These are phyloP conservation scores for Calidris pygmaea DNA, from an alignment of 2,113 vertebrate genomes.

Conservation along the genomic window DNA sequence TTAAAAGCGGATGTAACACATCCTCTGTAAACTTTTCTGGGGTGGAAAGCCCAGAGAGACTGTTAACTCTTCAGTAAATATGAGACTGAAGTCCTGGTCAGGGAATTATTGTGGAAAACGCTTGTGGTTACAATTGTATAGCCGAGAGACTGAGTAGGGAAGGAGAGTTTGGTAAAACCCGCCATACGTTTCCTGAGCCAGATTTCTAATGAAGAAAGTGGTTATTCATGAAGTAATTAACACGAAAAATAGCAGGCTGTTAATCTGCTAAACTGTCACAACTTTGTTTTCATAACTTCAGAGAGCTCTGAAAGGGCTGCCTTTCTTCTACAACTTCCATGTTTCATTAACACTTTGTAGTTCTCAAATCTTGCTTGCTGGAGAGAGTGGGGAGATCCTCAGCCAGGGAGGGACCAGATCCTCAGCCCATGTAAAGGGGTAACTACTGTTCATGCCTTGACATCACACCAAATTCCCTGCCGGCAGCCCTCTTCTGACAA, in stretches of 20 bases:
- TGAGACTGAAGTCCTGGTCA: background rate
- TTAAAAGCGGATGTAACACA: background rate
- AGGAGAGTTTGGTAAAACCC: background rate
- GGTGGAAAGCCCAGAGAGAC: background rate
- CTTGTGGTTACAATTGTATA: background rate
- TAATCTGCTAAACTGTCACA: background rate
- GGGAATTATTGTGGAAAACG: background rate
- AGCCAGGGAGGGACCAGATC: background rate
- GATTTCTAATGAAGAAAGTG: background rate
- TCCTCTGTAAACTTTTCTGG: background rate
- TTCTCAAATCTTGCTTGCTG: background rate
- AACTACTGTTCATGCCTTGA: background rate
- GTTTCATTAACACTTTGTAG: background rate
- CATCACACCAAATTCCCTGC: background rate
- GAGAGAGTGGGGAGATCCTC: background rate
- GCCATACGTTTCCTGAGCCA: background rate
- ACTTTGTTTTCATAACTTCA: background rate
- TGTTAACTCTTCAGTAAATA: background rate
- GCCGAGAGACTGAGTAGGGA: background rate
- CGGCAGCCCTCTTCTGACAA: background rate
- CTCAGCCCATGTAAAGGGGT: background rate
- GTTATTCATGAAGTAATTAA: slow-evolving; percentile 6
- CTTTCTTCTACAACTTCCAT: background rate
- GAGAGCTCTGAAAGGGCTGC: background rate
- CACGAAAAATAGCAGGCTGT: background rate